Base-by-base conservation (phyloP, 2,888 invertebrate genomes). In the Ptilodon capucinus region DNA sequence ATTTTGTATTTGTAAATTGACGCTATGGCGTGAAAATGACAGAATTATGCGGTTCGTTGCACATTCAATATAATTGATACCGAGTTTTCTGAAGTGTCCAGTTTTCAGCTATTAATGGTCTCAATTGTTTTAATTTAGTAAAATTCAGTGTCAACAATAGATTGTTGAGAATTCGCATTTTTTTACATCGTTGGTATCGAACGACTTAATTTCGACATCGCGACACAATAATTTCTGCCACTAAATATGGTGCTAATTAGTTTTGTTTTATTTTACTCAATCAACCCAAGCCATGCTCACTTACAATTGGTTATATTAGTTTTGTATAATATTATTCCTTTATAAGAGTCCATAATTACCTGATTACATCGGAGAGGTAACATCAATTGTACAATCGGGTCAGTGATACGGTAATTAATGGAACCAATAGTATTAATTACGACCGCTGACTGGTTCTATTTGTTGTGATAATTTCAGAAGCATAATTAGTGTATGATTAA, bases 381-480 rank as follows among this genome's bases (percentile, higher is more conserved):
- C 36, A 16, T 38, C 18, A 38, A 44, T 49, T 52, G 38, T 53
- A 4, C 43, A 40, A 21, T 40, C 50, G 49, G 28, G 38, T 48
- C 46, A 58, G 42, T 57, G 48, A 56, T 46, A 35, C 25, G 46
- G 45, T 60, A 62, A 66, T 67, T 58, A 60, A 62, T 64, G 46
- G 47, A 53, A 43, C 56, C 38, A 58, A 59, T 60, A 63, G 60
- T 60, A 55, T 57, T 61, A 56, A 69, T 68, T 63, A 61, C 60
- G 54, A 42, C 42, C 54, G 48, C 30, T 56, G 57, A 64, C 66
- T 67, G 57, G 62, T 44, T 58, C 57, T 48, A 56, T 63, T 54
- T 65, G 45, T 65, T 65, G 25, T 64, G 57, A 65, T 65, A 39
- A 47, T 40, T 55, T 49, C 39, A 40, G 44, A 48, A 54, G 48